phyloP scores from a whole-genome alignment of 2,113 vertebrate species.

The Drymodes brunneopygia region DNA sequence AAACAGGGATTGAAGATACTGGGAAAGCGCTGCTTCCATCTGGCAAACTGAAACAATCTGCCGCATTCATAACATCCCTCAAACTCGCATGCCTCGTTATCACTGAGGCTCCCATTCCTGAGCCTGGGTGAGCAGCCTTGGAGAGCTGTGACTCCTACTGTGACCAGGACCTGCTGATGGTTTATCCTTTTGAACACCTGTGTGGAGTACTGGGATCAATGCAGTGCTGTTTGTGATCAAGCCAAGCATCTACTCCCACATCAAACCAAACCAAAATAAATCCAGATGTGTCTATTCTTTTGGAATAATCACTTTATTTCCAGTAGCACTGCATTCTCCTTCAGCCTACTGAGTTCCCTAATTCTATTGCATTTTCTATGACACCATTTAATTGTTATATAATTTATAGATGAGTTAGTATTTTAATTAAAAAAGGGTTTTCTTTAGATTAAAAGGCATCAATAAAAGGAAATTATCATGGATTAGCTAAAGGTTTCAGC shows the following conservation, averaged over 20 bases:
- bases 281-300: neutral
- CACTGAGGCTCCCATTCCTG: neutral
- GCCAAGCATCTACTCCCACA: neutral
- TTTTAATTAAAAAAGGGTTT: neutral
- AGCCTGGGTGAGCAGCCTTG: neutral
- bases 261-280: neutral
- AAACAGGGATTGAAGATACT: neutral
- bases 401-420: neutral
- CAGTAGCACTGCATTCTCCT: neutral
- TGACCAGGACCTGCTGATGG: neutral
- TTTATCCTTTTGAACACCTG: neutral
- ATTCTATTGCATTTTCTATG: neutral
- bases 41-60: neutral
- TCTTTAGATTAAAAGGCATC: neutral
- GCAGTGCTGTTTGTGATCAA: neutral
- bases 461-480: neutral
- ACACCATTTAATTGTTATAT: neutral
- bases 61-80: neutral
- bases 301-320: neutral
- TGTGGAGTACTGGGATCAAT: neutral
- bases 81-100: accelerated
- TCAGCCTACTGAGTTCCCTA: neutral
- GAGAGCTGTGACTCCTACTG: neutral
- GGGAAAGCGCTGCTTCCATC: neutral
- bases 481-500: neutral